Base-by-base conservation (phyloP, 2,888 invertebrate genomes). In the Nipponacmea schrenckii region DNA sequence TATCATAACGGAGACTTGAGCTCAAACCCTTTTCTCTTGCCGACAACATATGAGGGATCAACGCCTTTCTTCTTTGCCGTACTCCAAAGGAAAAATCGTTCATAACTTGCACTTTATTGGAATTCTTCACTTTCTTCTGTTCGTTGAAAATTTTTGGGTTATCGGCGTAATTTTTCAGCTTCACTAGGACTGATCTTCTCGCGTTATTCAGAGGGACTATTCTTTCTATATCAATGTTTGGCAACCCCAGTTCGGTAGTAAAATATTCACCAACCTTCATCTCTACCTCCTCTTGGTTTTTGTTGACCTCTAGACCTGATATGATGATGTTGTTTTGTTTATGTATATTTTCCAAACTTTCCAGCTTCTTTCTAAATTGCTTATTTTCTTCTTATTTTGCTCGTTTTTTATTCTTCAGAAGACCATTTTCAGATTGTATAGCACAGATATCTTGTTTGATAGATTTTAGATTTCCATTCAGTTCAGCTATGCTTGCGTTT, bases 41-140 rank as follows among this genome's bases (percentile, higher is more conserved):
- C 24, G 24, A n/a, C n/a, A 64, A 20, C 64, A 64, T 64, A 17
- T 27, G 31, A 12, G 64, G 64, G 44, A 64, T 64, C 20, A 64
- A 15, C 5, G 14, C 39, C 39, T 64, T 64, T 15, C 64, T 8
- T 64, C 31, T 64, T 20, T 64, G 64, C 15, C 64, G 7, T 26
- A 64, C 64, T 1, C 8, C 2, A 17, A 39, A 44, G 12, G 64
- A 64, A 44, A 64, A 64, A 64, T 64, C 64, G 20, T 64, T 44
- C 10, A 5, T 31, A 0, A 31, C n/a, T 15, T 46, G 46, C 14
- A 46, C 46, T 15, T 12, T 15, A 46, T 12, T 15, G 17, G 46
- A 15, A 17, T 46, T 2, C 12, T 17, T 12, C 12, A 46, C 17
- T 46, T 46, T 17, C 17, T 2, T 64, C n/a, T 26, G n/a, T 12